Percentiles rank a stretch among this genome's conserved stretches.
phyloP scores from a whole-genome alignment of 2,888 invertebrate species.

The Hirtodrosophila trivittata region DNA sequence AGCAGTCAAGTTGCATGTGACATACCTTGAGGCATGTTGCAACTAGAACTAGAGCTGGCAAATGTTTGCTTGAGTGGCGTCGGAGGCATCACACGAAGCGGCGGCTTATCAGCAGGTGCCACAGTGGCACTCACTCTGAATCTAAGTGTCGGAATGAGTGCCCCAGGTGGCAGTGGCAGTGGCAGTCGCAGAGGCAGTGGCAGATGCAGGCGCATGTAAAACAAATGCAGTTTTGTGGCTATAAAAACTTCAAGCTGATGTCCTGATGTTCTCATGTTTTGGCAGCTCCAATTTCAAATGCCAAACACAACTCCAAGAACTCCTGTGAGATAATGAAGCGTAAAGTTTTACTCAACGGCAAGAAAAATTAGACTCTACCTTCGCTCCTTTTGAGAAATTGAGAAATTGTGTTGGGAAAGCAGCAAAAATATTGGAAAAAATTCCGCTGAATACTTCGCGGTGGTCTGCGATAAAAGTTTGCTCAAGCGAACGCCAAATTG shows the following conservation, averaged over 20 bases:
- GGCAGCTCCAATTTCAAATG: constrained; percentile 34
- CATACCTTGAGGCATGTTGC: constrained; percentile 56
- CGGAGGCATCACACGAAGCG: constrained; percentile 16
- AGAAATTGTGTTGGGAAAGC: constrained; percentile 54
- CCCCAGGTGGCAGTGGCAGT: constrained; percentile 23
- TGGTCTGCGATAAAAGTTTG: constrained; percentile 58
- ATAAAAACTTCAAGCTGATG: constrained; percentile 40
- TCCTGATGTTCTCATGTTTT: constrained; percentile 12
- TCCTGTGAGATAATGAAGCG: constrained; percentile 62
- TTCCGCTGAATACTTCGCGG: constrained; percentile 53
- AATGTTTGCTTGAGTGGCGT: constrained; percentile 51
- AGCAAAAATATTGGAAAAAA: constrained; percentile 33
- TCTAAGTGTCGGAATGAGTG: constrained; percentile 25
- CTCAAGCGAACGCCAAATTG: constrained; percentile 59
- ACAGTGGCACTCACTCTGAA: constrained; percentile 21
- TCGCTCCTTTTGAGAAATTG: constrained; percentile 38
- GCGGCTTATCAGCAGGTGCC: constrained; percentile 49
- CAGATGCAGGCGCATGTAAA: constrained; percentile 11
- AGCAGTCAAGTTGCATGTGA: constrained; percentile 55
- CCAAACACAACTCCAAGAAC: constrained; percentile 32
- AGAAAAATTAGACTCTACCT: constrained; percentile 39
- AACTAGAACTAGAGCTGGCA: constrained; percentile 45
- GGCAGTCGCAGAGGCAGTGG: too few species aligned
- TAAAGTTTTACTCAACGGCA: constrained; percentile 44
- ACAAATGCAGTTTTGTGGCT: constrained; percentile 19